Conservation (phyloP, 2,113 vertebrate genomes). For the Benitochromis conjunctus region DNA sequence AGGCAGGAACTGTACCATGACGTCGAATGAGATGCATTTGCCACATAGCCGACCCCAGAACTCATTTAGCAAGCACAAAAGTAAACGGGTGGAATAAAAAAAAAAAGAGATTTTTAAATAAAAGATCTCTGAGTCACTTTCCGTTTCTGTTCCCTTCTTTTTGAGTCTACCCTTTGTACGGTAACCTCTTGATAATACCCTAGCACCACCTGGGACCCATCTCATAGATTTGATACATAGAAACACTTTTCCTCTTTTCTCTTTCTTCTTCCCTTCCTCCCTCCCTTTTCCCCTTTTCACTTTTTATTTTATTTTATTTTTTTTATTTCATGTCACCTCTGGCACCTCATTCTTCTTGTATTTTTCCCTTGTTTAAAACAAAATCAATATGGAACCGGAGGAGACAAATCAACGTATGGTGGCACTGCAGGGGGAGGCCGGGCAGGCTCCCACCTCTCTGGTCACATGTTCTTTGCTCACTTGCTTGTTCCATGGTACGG, state of each 20-base stretch:
- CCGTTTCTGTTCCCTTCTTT: not conserved
- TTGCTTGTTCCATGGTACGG: not conserved
- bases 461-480: slow-evolving; percentile 37
- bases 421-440: slow-evolving; percentile 43
- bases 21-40: slow-evolving; percentile 60
- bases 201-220: slow-evolving; percentile 18
- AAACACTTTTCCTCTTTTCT: slow-evolving; percentile 20
- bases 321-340: slow-evolving; percentile 52
- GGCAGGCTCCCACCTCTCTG: slow-evolving; percentile 24
- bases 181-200: slow-evolving; percentile 32
- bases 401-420: slow-evolving; percentile 70
- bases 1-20: slow-evolving; percentile 62
- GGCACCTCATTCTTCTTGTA: slow-evolving; percentile 69
- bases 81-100: slow-evolving; percentile 11
- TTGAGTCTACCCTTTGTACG: slow-evolving; percentile 17
- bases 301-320: not conserved
- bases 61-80: slow-evolving; percentile 45
- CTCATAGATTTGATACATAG: slow-evolving; percentile 44
- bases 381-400: slow-evolving; percentile 71
- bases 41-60: slow-evolving; percentile 31
- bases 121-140: not conserved
- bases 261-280: not conserved
- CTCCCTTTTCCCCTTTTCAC: not conserved
- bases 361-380: slow-evolving; percentile 71
- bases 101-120: slow-evolving; percentile 53